Evolutionary conservation across 2,113 vertebrate species (phyloP).

Genomic region (Myocastor coypus): DNA sequence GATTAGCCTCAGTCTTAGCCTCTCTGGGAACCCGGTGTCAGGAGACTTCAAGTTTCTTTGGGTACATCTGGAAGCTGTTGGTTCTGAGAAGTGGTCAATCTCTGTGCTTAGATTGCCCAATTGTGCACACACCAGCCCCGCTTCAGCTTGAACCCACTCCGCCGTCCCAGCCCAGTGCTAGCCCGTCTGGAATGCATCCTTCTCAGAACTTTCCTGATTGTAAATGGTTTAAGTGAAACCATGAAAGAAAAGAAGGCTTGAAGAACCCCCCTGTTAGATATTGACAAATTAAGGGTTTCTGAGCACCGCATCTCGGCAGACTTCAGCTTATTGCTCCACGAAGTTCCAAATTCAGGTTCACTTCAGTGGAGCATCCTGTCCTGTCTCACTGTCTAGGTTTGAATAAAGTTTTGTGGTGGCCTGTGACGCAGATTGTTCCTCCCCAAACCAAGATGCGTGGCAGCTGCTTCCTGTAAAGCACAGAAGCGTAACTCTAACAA

Average conservation of each 20-base stretch:
- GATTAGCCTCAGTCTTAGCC: neutral
- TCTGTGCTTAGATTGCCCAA: neutral
- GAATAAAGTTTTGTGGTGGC: constrained; percentile 16
- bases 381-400: neutral
- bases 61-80: neutral
- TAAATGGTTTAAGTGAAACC: neutral
- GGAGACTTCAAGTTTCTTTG: neutral
- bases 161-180: neutral
- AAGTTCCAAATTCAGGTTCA: constrained; percentile 5
- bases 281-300: neutral
- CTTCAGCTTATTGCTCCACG: neutral
- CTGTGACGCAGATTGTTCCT: constrained; percentile 53
- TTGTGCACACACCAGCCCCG: neutral
- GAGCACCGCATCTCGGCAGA: neutral
- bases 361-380: neutral
- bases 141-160: neutral
- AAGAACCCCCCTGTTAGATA: neutral
- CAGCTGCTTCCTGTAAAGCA: constrained; percentile 76
- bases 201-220: neutral
- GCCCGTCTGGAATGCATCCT: neutral
- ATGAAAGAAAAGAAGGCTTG: neutral
- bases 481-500: constrained; percentile 51
- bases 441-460: constrained; percentile 16
- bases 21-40: neutral
- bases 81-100: neutral